phyloP scores from a whole-genome alignment of 2,113 vertebrate genomes.

The Syngnathoides biaculeatus region DNA sequence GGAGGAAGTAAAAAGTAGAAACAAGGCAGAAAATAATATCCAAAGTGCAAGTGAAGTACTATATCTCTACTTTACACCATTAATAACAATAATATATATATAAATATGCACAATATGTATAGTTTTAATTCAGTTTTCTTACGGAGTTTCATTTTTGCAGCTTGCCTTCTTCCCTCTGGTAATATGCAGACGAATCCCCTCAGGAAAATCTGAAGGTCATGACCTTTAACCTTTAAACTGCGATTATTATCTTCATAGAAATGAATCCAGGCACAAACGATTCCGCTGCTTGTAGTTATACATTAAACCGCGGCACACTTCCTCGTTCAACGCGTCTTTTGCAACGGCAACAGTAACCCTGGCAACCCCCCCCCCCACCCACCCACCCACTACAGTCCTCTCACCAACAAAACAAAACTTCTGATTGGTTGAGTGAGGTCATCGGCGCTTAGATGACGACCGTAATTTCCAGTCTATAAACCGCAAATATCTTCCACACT shows the following conservation, averaged over 20 bases:
- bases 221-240: too few species aligned
- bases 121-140: too few species aligned
- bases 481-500: too few species aligned
- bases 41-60: too few species aligned
- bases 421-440: background rate
- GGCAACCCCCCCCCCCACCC: background rate
- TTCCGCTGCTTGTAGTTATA: background rate
- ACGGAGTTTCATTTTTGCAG: constrained; percentile 60
- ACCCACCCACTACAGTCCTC: too few species aligned
- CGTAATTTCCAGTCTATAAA: too few species aligned
- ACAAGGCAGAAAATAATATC: too few species aligned
- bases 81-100: too few species aligned
- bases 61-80: too few species aligned
- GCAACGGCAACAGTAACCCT: background rate
- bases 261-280: background rate
- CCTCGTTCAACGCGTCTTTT: background rate
- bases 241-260: too few species aligned
- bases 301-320: background rate
- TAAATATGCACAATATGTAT: too few species aligned
- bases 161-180: constrained; percentile 12
- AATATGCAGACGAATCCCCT: background rate
- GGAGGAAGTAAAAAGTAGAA: background rate
- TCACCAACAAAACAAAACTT: background rate
- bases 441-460: background rate
- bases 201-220: background rate